Percentiles rank a stretch among this genome's conserved stretches.
These are phyloP conservation scores for Mythimna loreyi DNA, from an alignment of 2,888 invertebrate genomes.

Conservation along the genomic window DNA sequence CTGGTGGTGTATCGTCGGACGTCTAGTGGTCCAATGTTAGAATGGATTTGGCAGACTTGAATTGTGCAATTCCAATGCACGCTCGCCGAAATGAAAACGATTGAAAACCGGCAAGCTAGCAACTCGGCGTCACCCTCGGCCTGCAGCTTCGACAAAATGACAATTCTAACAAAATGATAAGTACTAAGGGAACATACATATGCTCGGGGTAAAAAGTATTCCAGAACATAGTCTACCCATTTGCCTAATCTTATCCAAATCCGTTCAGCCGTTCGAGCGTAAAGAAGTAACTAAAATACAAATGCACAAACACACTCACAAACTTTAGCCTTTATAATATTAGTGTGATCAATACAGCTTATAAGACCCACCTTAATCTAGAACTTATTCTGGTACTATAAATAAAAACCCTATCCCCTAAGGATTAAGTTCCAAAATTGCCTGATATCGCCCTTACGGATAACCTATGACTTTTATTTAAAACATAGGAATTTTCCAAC, in stretches of 20 bases:
- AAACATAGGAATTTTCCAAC: constrained; percentile 61
- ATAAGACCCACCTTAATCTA: background rate
- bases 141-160: too few species aligned
- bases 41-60: too few species aligned
- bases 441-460: constrained; percentile 29
- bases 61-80: too few species aligned
- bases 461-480: constrained; percentile 56
- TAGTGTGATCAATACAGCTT: background rate
- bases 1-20: too few species aligned
- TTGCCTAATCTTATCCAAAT: background rate
- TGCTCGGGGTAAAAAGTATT: too few species aligned
- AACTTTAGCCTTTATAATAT: background rate
- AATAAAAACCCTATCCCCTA: constrained; percentile 29
- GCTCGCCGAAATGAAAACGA: too few species aligned
- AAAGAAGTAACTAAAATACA: background rate
- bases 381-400: background rate
- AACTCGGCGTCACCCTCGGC: too few species aligned
- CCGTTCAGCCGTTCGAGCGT: background rate
- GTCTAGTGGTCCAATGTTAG: too few species aligned
- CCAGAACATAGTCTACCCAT: background rate
- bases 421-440: constrained; percentile 51
- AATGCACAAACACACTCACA: background rate
- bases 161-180: too few species aligned
- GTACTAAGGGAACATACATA: too few species aligned
- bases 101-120: too few species aligned